Conservation (phyloP, 2,113 vertebrate species). For the Paedocypris sp. region DNA sequence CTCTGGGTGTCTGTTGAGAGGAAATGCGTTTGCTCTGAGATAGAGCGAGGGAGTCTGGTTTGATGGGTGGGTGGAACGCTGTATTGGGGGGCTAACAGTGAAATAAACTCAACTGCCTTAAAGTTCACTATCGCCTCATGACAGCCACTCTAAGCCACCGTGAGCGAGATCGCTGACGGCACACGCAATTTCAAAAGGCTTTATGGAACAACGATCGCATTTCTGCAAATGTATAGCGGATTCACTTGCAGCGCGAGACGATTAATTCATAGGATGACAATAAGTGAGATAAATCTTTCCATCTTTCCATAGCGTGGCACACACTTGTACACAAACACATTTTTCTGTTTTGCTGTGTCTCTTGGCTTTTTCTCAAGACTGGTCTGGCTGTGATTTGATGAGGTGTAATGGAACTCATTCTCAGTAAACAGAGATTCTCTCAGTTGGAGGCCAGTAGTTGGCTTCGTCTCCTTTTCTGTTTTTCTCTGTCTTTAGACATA, state of each 20-base stretch:
- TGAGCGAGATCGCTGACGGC: neutral
- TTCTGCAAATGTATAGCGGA: neutral
- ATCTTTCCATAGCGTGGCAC: neutral
- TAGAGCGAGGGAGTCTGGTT: neutral
- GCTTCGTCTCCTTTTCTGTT: neutral
- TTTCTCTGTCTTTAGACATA: slow-evolving; percentile 2
- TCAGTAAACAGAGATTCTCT: slow-evolving; percentile 17
- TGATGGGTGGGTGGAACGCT: neutral
- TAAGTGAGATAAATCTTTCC: neutral
- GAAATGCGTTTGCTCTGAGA: slow-evolving; percentile 17
- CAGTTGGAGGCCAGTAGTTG: slow-evolving; percentile 10
- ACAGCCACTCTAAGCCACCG: slow-evolving; percentile 1
- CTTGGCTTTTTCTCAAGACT: slow-evolving; percentile 6
- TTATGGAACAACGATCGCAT: neutral
- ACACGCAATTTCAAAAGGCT: neutral
- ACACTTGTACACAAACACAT: neutral
- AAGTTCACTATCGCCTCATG: neutral
- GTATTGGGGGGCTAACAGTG: neutral
- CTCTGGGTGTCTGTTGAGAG: slow-evolving; percentile 12
- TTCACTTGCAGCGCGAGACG: neutral
- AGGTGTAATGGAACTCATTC: slow-evolving; percentile 16
- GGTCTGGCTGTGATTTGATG: slow-evolving; percentile 19
- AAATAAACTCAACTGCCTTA: neutral
- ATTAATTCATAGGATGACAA: neutral
- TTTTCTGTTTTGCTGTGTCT: neutral